phyloP scores from a whole-genome alignment of 2,797 vertebrate species.

The Lepilemur ruficaudatus region DNA sequence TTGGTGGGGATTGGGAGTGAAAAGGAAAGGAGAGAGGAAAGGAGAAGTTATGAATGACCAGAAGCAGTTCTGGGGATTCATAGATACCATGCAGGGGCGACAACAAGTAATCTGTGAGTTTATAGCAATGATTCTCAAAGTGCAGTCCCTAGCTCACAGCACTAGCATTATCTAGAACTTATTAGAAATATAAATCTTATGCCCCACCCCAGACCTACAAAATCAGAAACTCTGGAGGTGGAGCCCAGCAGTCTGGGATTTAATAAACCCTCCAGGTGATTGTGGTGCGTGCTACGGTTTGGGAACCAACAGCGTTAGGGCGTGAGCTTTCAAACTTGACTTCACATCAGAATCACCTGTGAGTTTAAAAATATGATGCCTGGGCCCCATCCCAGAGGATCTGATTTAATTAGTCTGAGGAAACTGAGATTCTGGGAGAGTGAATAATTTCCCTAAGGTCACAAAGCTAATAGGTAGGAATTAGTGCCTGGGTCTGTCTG shows the following conservation, averaged over 20 bases:
- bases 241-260: background rate
- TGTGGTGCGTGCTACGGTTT: background rate
- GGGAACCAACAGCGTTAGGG: background rate
- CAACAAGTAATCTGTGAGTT: background rate
- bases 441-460: background rate
- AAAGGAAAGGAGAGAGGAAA: background rate
- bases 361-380: slow-evolving; percentile 9
- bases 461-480: background rate
- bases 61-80: background rate
- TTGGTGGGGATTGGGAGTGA: background rate
- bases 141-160: background rate
- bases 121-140: background rate
- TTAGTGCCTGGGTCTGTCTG: background rate
- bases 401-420: background rate
- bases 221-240: background rate
- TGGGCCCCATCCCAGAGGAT: background rate
- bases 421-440: background rate
- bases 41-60: background rate
- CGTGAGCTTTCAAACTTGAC: background rate
- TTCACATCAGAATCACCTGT: background rate
- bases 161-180: background rate
- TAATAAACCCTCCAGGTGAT: background rate
- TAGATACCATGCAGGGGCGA: background rate
- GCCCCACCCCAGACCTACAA: background rate
- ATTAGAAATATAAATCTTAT: background rate